Conservation (phyloP, 2,888 invertebrate species). For the Aelia acuminata region DNA sequence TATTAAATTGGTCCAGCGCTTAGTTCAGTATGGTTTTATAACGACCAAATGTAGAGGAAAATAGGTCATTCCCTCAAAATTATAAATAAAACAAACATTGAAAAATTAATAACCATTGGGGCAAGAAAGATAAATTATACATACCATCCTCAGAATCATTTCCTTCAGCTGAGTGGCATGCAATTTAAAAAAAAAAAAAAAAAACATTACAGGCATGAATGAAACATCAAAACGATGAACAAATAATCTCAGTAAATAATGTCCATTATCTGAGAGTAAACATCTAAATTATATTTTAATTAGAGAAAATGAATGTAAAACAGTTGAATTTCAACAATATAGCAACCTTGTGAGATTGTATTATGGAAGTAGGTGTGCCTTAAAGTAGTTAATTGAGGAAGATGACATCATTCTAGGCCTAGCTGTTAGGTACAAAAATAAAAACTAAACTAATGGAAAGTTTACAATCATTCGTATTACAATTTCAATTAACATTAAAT, state of each 20-base stretch:
- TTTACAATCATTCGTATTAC: not conserved
- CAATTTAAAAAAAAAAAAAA: slow-evolving; percentile 32
- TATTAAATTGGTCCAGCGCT: too few relatives aligned
- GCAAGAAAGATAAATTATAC: slow-evolving; percentile 31
- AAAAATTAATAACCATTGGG: not conserved
- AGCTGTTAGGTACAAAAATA: slow-evolving; percentile 5
- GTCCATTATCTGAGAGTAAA: not conserved
- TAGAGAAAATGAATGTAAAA: not conserved
- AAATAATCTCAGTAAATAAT: not conserved
- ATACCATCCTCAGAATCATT: slow-evolving; percentile 64
- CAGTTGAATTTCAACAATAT: not conserved
- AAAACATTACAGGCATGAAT: not conserved
- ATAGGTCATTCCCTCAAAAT: too few relatives aligned
- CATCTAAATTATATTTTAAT: not conserved
- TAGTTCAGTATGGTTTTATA: too few relatives aligned
- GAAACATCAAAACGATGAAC: not conserved
- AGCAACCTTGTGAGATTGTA: slow-evolving; percentile 45
- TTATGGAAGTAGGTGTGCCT: slow-evolving; percentile 63
- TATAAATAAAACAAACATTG: not conserved
- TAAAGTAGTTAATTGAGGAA: slow-evolving; percentile 63
- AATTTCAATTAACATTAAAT: too few relatives aligned
- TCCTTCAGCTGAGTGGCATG: slow-evolving; percentile 63
- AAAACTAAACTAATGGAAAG: not conserved
- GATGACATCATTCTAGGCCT: slow-evolving; percentile 62
- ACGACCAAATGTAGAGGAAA: too few relatives aligned